phyloP scores from a whole-genome alignment of 2,113 vertebrate species.

The Phylloscopus trochiloides region DNA sequence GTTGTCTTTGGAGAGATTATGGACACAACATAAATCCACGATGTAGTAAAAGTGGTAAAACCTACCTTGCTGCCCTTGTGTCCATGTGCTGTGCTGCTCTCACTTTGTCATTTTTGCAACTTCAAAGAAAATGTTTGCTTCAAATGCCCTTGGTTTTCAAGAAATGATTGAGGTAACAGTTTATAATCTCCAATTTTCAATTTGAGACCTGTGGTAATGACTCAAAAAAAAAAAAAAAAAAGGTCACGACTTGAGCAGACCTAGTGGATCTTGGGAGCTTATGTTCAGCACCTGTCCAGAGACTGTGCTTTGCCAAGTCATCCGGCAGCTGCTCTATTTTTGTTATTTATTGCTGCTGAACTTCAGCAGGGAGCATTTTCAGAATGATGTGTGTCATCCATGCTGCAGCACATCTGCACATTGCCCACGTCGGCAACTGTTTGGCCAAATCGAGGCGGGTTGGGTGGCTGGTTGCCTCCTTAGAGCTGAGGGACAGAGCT shows the following conservation, averaged over 20 bases:
- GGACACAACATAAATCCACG: background rate
- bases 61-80: background rate
- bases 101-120: background rate
- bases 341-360: background rate
- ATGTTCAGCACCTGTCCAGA: background rate
- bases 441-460: background rate
- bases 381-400: background rate
- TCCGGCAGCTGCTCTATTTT: background rate
- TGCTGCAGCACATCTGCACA: background rate
- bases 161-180: background rate
- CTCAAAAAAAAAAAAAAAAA: background rate
- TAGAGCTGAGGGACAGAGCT: background rate
- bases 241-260: background rate
- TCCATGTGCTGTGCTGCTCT: background rate
- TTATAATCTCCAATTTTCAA: background rate
- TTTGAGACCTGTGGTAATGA: background rate
- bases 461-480: background rate
- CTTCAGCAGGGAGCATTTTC: background rate
- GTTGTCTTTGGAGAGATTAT: background rate
- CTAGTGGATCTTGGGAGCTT: background rate
- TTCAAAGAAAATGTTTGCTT: background rate
- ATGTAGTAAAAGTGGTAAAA: background rate
- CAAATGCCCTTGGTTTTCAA: background rate
- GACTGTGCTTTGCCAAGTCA: background rate
- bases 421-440: fast-evolving